These are phyloP conservation scores for Diabrotica virgifera DNA, from an alignment of 1,140 invertebrate genomes.

Conservation along the genomic window DNA sequence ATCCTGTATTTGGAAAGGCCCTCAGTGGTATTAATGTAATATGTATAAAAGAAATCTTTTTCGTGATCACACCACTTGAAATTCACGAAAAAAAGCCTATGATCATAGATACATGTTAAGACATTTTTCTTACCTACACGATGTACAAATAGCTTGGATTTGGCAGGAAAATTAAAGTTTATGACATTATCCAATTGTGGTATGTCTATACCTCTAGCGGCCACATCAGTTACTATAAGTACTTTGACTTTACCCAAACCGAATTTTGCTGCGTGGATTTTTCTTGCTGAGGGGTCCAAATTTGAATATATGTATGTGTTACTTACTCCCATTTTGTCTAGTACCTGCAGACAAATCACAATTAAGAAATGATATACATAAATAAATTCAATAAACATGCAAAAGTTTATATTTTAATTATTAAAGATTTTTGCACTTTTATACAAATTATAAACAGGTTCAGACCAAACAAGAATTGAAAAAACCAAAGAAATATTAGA, in stretches of 20 bases:
- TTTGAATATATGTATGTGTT: constrained; percentile 94
- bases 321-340: constrained; percentile 74
- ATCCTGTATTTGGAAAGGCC: no score
- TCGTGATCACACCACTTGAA: no score
- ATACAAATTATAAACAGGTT: no score
- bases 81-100: background rate
- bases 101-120: background rate
- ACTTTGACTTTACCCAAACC: constrained; percentile 72
- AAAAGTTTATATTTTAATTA: no score
- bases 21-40: no score
- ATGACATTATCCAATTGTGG: constrained; percentile 95
- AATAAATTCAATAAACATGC: no score
- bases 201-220: constrained; percentile 96
- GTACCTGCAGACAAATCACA: constrained; percentile 60
- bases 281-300: constrained; percentile 90
- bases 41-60: no score
- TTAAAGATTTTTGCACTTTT: no score
- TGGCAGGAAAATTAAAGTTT: constrained; percentile 96
- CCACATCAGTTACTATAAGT: constrained; percentile 94
- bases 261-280: constrained; percentile 94
- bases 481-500: no score
- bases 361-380: no score
- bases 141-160: constrained; percentile 96
- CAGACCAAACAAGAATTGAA: no score
- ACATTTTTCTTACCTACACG: constrained; percentile 79